phyloP scores from a whole-genome alignment of 1,140 invertebrate genomes.

The Musca domestica region DNA sequence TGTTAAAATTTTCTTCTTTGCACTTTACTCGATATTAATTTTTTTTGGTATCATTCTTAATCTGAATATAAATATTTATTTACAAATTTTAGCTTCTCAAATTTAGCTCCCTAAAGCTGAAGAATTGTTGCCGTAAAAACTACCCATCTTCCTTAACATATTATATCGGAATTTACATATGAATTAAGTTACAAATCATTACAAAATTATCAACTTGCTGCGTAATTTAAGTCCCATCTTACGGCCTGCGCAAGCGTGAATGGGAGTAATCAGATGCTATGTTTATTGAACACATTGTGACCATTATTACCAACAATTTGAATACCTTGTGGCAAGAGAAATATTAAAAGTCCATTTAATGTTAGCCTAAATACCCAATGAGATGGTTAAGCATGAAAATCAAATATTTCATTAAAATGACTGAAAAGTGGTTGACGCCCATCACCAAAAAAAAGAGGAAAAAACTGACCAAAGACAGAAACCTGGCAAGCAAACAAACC shows the following conservation, averaged over 20 bases:
- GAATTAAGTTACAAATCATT: constrained; percentile 24
- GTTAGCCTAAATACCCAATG: not conserved
- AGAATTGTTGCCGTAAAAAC: no score
- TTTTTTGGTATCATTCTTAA: no score
- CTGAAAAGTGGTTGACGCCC: constrained; percentile 22
- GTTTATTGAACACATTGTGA: not conserved
- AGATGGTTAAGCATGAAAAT: not conserved
- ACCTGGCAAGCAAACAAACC: not conserved
- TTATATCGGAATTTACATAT: no score
- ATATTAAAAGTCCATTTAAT: not conserved
- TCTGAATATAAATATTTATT: no score
- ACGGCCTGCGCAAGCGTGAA: not conserved
- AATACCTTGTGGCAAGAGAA: not conserved
- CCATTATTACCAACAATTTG: not conserved
- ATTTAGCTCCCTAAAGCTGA: no score
- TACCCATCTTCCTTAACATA: no score
- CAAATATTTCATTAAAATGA: constrained; percentile 23
- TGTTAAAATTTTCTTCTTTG: no score
- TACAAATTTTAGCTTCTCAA: no score
- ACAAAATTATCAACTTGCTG: not conserved
- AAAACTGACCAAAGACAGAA: not conserved
- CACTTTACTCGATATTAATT: no score
- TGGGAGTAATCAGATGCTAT: not conserved
- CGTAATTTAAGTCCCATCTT: not conserved
- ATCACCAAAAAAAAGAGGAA: not conserved